phyloP scores from a whole-genome alignment of 1,140 invertebrate species.

The Bombyx mandarina region DNA sequence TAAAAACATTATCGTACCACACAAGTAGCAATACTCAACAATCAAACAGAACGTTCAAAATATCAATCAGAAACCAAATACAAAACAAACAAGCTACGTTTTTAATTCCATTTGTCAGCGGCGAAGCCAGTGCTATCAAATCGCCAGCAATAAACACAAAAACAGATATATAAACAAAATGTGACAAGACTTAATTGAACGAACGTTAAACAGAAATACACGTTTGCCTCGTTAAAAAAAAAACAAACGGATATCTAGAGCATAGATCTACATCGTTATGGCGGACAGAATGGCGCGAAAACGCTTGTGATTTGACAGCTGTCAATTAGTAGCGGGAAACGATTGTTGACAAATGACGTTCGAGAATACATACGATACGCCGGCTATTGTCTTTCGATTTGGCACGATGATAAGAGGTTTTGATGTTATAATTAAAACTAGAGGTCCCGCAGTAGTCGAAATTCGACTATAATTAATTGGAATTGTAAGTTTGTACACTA shows the following conservation, averaged over 20 bases:
- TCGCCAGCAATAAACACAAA: constrained; percentile 2
- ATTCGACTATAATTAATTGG: no score
- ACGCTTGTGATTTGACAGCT: constrained; percentile 51
- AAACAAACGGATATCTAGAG: constrained; percentile 7
- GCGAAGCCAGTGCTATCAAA: not conserved
- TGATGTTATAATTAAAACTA: no score
- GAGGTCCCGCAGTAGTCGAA: no score
- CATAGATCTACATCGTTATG: constrained; percentile 57
- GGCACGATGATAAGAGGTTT: no score
- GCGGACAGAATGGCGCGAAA: constrained; percentile 46
- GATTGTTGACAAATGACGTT: constrained; percentile 44
- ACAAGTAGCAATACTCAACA: no score
- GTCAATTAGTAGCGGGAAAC: constrained; percentile 50
- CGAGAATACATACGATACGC: constrained; percentile 17
- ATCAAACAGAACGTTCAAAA: not conserved
- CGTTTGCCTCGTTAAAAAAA: not conserved
- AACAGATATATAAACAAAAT: no score
- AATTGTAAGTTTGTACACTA: no score
- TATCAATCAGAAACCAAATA: not conserved
- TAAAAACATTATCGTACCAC: no score
- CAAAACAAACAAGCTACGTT: not conserved
- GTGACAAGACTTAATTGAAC: constrained; percentile 3
- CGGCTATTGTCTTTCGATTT: no score
- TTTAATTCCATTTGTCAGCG: constrained; percentile 1
- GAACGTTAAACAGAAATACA: constrained; percentile 2